Percentiles rank a stretch among this genome's conserved stretches.
Conservation (phyloP, 2,797 vertebrate genomes). For the Hemitrygon akajei region DNA sequence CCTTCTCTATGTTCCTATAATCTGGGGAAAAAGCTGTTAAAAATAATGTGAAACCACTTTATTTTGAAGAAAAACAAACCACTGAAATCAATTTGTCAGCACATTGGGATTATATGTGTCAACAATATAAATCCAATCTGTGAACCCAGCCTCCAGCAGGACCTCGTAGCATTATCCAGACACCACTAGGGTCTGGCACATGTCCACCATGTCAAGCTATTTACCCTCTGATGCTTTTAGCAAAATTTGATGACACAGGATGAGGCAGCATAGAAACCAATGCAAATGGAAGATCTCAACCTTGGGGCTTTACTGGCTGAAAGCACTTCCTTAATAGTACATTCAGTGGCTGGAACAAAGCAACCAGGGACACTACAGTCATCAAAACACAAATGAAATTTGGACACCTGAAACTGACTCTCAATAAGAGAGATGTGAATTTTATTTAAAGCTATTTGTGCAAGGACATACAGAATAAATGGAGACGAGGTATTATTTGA, state of each 20-base stretch:
- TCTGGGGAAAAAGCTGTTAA: not conserved
- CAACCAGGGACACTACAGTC: not conserved
- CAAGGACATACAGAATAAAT: not conserved
- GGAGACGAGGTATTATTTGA: not conserved
- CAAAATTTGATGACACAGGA: not conserved
- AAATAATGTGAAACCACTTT: not conserved
- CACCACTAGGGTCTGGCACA: not conserved
- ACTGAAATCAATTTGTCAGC: slow-evolving; percentile 1
- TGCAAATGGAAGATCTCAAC: not conserved
- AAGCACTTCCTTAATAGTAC: not conserved
- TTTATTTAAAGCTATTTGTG: not conserved
- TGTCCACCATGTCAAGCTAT: not conserved
- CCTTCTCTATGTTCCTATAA: not conserved
- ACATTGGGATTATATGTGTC: not conserved
- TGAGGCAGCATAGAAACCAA: not conserved
- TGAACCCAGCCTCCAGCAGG: not conserved
- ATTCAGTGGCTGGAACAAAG: not conserved
- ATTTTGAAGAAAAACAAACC: not conserved
- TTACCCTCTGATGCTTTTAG: not conserved
- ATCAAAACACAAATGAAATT: not conserved
- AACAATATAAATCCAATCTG: slow-evolving; percentile 5
- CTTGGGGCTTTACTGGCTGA: not conserved
- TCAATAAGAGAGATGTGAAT: not conserved
- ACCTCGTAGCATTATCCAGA: not conserved
- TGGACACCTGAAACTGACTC: not conserved